A percentile compares a stretch with the other conserved stretches of the same genome.
phyloP scores from a whole-genome alignment of 2,888 invertebrate genomes.

The Eilema caniola region DNA sequence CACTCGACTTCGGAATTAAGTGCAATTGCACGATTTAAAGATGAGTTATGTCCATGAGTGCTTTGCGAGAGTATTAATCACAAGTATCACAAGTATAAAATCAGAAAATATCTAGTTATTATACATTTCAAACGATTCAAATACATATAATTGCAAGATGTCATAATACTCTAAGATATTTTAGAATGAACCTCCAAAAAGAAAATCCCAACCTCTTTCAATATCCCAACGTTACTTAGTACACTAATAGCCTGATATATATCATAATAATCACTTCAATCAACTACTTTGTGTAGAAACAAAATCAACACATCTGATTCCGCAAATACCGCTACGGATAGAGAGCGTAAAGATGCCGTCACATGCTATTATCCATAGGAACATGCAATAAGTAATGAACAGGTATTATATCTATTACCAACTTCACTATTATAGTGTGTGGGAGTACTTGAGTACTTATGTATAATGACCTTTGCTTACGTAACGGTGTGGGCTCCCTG shows the following conservation, averaged over 20 bases:
- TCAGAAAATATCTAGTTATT: neutral
- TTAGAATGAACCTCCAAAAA: too few species aligned
- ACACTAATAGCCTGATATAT: neutral
- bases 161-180: too few species aligned
- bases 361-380: slow-evolving; percentile 27
- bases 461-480: slow-evolving; percentile 55
- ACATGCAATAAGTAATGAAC: slow-evolving; percentile 42
- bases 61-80: too few species aligned
- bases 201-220: neutral
- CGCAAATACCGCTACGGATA: slow-evolving; percentile 17
- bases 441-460: slow-evolving; percentile 54
- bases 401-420: slow-evolving; percentile 47
- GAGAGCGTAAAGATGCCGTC: slow-evolving; percentile 27
- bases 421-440: slow-evolving; percentile 38
- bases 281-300: slow-evolving; percentile 6
- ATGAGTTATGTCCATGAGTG: too few species aligned
- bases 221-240: neutral
- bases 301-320: slow-evolving; percentile 13
- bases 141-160: too few species aligned
- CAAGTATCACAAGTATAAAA: too few species aligned
- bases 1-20: too few species aligned
- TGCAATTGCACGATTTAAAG: too few species aligned
- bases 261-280: neutral
- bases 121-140: neutral
- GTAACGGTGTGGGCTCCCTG: slow-evolving; percentile 52